A percentile compares a stretch with the other conserved stretches of the same genome.
phyloP scores from a whole-genome alignment of 2,888 invertebrate species.

The Drosophila fulvimacula region DNA sequence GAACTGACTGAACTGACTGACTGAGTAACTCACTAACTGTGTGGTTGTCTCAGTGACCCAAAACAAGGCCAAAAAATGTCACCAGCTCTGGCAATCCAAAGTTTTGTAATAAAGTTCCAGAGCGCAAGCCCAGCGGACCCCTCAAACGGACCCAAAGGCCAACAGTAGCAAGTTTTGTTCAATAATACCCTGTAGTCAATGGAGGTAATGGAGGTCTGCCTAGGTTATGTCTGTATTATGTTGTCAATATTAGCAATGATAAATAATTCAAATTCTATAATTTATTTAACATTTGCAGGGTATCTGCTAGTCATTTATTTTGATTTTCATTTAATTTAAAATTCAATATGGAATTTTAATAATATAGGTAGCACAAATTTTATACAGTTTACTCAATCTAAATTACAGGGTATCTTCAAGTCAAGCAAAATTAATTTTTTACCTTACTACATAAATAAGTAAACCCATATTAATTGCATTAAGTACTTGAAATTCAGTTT shows the following conservation, averaged over 20 bases:
- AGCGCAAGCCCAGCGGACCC: conserved; percentile 15
- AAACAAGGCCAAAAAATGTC: conserved; percentile 52
- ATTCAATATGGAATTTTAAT: too few relatives aligned
- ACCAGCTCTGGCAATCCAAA: conserved; percentile 29
- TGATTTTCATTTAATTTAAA: too few relatives aligned
- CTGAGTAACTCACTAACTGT: conserved; percentile 2
- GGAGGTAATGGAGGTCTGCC: too few relatives aligned
- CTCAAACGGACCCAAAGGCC: background rate
- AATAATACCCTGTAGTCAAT: conserved; percentile 13
- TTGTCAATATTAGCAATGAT: too few relatives aligned
- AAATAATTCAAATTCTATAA: too few relatives aligned
- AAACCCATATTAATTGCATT: background rate
- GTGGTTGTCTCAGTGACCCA: conserved; percentile 22
- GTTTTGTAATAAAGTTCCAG: conserved; percentile 47
- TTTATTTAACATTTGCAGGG: background rate
- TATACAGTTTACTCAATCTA: too few relatives aligned
- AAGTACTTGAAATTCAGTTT: background rate
- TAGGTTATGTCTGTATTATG: too few relatives aligned
- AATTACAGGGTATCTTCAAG: background rate
- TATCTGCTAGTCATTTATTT: background rate
- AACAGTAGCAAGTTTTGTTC: conserved; percentile 21
- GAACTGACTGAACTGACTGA: conserved; percentile 16
- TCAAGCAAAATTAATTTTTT: background rate
- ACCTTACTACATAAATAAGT: too few relatives aligned
- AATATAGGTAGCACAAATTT: background rate